phyloP scores from a whole-genome alignment of 2,113 vertebrate species.

The Varanus salvator region DNA sequence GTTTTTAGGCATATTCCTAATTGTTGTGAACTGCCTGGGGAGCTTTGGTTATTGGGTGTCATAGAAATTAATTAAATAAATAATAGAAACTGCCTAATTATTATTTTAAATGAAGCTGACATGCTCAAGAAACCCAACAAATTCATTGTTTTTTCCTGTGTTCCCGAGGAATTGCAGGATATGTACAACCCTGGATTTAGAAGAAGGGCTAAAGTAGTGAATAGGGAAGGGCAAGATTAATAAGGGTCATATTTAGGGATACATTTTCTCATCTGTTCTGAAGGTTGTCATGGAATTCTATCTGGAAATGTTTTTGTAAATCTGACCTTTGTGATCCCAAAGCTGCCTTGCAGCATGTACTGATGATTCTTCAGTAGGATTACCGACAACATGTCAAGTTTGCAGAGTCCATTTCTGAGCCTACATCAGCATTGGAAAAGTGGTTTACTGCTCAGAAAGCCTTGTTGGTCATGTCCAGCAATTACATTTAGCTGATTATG shows the following conservation, averaged over 20 bases:
- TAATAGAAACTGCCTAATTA: not conserved
- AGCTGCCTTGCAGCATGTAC: not conserved
- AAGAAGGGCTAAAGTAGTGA: not conserved
- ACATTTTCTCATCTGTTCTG: not conserved
- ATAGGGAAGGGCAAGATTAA: not conserved
- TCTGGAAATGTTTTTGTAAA: not conserved
- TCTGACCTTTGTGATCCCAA: not conserved
- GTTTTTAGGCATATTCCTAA: not conserved
- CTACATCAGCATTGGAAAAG: rapidly evolving
- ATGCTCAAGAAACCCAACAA: not conserved
- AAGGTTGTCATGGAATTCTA: not conserved
- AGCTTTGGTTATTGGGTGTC: too few species aligned
- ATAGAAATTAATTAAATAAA: too few species aligned
- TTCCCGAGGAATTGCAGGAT: not conserved
- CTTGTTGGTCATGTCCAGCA: not conserved
- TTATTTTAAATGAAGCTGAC: not conserved
- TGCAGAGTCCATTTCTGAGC: not conserved
- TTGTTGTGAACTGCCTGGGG: too few species aligned
- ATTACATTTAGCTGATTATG: not conserved
- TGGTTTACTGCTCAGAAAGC: not conserved
- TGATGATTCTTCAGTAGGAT: not conserved
- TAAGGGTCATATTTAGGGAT: too few species aligned
- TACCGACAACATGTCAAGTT: not conserved
- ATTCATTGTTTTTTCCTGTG: not conserved
- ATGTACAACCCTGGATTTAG: not conserved